Evolutionary conservation across 30 jellyfish, hydroid and myxozoan genomes (phyloP).

Genomic region (Aurelia sp.): DNA sequence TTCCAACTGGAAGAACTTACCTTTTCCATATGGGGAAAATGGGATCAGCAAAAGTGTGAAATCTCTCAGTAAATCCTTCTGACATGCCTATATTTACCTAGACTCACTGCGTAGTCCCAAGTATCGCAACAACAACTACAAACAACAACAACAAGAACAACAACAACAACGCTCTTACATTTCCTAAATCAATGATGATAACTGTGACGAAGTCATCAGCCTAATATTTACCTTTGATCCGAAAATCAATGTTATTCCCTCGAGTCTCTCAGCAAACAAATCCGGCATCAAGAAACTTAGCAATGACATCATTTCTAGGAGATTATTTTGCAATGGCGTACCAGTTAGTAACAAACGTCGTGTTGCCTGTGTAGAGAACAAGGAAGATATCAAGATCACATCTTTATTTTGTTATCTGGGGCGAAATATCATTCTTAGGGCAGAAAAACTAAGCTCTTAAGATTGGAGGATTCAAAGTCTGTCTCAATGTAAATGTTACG

Average conservation of each 20-base stretch:
- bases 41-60: no score
- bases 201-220: no score
- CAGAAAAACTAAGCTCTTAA: neutral
- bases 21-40: no score
- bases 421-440: neutral
- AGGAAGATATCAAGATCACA: neutral
- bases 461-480: neutral
- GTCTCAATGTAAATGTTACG: no score
- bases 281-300: slow-evolving; percentile 84
- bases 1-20: no score
- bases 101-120: no score
- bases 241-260: slow-evolving; percentile 39
- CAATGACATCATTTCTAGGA: slow-evolving; percentile 79
- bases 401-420: no score
- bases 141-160: no score
- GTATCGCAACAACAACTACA: no score
- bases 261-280: slow-evolving; percentile 66
- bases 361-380: slow-evolving; percentile 57
- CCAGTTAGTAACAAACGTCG: slow-evolving; percentile 87
- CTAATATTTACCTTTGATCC: slow-evolving; percentile 33
- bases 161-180: no score
- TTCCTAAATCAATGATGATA: no score
- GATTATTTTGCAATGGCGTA: slow-evolving; percentile 90
- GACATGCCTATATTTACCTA: neutral
- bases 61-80: no score